These are phyloP conservation scores for Tachystola acroxantha DNA, from an alignment of 2,888 invertebrate genomes.

Conservation along the genomic window DNA sequence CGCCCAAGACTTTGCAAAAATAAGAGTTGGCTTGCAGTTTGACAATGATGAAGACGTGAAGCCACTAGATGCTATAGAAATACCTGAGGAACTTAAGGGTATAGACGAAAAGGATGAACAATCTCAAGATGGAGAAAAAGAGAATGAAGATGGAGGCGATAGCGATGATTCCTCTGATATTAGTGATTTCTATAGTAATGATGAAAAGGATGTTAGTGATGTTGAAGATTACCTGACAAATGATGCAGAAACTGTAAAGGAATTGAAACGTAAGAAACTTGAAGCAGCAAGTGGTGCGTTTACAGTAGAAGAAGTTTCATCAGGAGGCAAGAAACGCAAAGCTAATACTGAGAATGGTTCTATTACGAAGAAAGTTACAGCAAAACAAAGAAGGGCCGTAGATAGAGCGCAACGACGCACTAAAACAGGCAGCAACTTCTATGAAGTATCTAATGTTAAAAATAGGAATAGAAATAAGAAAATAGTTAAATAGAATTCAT, in stretches of 20 bases:
- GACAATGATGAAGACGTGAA: conserved; percentile 81
- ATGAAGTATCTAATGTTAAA: conserved; percentile 92
- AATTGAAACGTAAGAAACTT: conserved; percentile 62
- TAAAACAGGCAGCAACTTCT: conserved; percentile 93
- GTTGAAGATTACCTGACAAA: conserved; percentile 69
- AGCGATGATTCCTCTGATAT: conserved; percentile 80
- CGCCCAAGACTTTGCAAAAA: conserved; percentile 90
- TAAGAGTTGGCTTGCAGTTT: conserved; percentile 85
- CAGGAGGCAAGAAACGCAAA: conserved; percentile 52
- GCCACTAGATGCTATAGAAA: conserved; percentile 71
- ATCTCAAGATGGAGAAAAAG: conserved; percentile 30
- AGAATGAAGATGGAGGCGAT: conserved; percentile 42
- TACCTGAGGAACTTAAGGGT: conserved; percentile 56
- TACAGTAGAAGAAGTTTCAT: conserved; percentile 71
- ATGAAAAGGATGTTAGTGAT: conserved; percentile 77
- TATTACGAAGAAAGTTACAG: conserved; percentile 79
- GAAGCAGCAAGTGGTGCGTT: conserved; percentile 76
- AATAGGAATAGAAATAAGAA: conserved; percentile 89
- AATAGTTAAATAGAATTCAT: conserved; percentile 19
- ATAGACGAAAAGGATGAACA: conserved; percentile 57
- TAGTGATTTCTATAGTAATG: conserved; percentile 83
- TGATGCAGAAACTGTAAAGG: conserved; percentile 62
- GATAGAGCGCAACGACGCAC: conserved; percentile 87
- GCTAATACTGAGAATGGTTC: conserved; percentile 19
- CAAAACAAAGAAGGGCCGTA: conserved; percentile 85